Evolutionary conservation across 1,140 invertebrate species (phyloP), one percentile per base, ranked within the genome.

Genomic region (Drosophila cardini): DNA sequence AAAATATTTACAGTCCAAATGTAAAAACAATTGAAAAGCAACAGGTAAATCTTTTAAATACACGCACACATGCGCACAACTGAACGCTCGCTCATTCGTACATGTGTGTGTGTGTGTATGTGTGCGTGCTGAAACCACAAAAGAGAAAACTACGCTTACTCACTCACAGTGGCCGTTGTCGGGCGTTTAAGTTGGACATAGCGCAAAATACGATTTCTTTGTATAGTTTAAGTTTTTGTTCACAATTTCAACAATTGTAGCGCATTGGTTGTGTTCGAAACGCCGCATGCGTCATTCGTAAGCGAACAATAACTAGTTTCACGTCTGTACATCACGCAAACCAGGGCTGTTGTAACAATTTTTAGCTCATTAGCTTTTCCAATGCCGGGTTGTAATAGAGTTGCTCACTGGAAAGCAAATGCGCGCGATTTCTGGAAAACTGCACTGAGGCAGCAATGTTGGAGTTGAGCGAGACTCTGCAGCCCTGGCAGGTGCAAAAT

Each of bases 101-200:
- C 34, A n/a, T 57, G 61, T 60, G 78, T 53, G 60, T 57, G 52
- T 18, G 9, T 63, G 34, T 70, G 52, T 65, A 32, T 71, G 67
- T 61, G 56, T 78, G 64, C 53, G 79, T 70, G 76, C 42, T 65
- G 68, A 43, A 72, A 79, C 84, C 84, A 71, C 84, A 87, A 89
- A 87, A 87, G 83, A 87, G 83, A 87, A 87, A 87, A 87, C 84
- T 89, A 80, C 76, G 76, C 62, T 50, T 55, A 67, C 76, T 87
- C 53, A 18, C 84, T 80, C 89, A 77, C 76, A 40, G 21, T 69
- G 34, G n/a, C 48, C 67, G 38, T 9, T 2, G n/a, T 1, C 11
- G 7, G 63, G 61, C 36, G 36, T 53, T 52, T 65, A 4, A 10
- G 1, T 50, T 10, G 1, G n/a, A n/a, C n/a, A n/a, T n/a, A n/a